Evolutionary conservation across 2,888 invertebrate genomes (phyloP), one percentile per base, ranked within the genome.

Genomic region (Drosophila meridionalis): DNA sequence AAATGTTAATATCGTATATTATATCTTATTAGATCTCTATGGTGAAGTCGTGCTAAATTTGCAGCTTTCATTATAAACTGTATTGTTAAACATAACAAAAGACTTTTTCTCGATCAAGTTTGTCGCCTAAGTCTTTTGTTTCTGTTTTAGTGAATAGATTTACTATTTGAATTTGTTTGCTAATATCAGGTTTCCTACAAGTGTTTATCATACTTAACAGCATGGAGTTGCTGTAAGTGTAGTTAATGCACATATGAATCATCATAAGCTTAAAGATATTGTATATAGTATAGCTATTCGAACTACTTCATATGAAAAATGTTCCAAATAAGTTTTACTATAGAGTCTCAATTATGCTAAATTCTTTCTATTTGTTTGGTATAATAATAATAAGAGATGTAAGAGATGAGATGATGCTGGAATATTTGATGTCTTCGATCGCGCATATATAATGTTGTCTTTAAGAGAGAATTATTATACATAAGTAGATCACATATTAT

Each of bases 41-140:
- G 28, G 14, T 12, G 7, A 26, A 7, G 1, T 2, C 2, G 2
- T 26, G 9, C 4, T 2, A 11, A 4, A 26, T 1, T 26, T n/a
- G 7, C n/a, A 20, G 3, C 26, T 9, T 4, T 2, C 9, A 2
- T 20, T 20, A 20, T 20, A 20, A 20, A 20, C 20, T 47, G 2
- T 26, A 47, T 28, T 32, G n/a, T 48, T 4, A n/a, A 32, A 30
- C 2, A 9, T 4, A 34, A 5, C 0, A 36, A 34, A 11, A 26
- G 12, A 11, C 7, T 36, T 53, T 12, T 0, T 1, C 30, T 9
- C n/a, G 7, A 40, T 42, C 56, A 42, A 42, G 56, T 56, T 56
- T 42, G 42, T 56, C 20, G 56, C 20, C 20, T 56, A 56, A 56
- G 42, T 56, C 42, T 56, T 56, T 56, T 55, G 36, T 38, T 14